phyloP scores from a whole-genome alignment of 2,797 vertebrate genomes.

The Brotula barbata region DNA sequence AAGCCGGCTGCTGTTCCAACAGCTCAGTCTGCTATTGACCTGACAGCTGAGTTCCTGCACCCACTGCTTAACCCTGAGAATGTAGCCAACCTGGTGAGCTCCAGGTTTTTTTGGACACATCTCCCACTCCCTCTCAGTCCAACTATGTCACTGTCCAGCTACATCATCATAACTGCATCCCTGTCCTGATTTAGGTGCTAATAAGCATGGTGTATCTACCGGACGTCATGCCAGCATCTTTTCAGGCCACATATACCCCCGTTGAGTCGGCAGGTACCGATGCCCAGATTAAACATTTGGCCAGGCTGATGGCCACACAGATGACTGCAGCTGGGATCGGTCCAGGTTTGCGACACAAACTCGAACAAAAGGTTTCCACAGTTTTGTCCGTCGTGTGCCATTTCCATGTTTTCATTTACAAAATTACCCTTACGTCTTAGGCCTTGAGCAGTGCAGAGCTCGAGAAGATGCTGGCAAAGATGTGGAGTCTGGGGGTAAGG shows the following conservation, averaged over 20 bases:
- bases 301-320: constrained; percentile 93
- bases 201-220: constrained; percentile 99
- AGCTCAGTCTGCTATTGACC: constrained; percentile 87
- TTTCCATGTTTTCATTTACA: background rate
- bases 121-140: background rate
- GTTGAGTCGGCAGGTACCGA: constrained; percentile 95
- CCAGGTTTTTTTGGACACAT: too few relatives aligned
- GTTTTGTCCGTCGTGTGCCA: background rate
- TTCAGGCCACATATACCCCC: constrained; percentile 95
- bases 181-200: constrained; percentile 81
- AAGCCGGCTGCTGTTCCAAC: constrained; percentile 76
- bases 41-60: constrained; percentile 91
- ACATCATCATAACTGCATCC: background rate
- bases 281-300: constrained; percentile 92
- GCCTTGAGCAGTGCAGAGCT: constrained; percentile 88
- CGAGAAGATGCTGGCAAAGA: constrained; percentile 80
- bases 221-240: constrained; percentile 94
- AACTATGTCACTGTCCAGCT: background rate
- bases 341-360: constrained; percentile 78
- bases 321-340: constrained; percentile 91
- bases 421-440: constrained; percentile 57
- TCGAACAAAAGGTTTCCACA: too few relatives aligned
- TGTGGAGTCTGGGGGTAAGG: constrained; percentile 70
- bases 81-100: constrained; percentile 90
- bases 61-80: constrained; percentile 89